Conservation (phyloP, 2,113 vertebrate genomes). For the Tylochromis polylepis region DNA sequence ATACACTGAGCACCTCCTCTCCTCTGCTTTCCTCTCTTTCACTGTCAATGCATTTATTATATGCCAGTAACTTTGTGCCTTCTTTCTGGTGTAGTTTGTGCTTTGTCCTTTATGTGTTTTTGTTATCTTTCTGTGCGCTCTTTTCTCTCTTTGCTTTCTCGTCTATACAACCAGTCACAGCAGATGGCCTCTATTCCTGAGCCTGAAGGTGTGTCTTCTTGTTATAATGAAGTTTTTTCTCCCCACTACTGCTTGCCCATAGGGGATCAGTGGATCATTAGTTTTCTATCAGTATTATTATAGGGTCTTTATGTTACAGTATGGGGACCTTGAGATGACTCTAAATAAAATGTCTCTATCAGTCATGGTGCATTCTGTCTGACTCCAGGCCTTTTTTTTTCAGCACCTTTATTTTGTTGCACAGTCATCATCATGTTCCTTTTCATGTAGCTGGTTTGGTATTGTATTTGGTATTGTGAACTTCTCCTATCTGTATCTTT, state of each 20-base stretch:
- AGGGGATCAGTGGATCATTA: background rate
- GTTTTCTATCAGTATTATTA: background rate
- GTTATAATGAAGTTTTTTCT: background rate
- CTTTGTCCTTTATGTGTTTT: background rate
- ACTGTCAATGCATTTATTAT: background rate
- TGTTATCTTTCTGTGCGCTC: background rate
- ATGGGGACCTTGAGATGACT: background rate
- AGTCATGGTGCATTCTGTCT: background rate
- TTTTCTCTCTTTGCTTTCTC: background rate
- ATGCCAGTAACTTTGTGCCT: background rate
- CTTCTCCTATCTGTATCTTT: constrained; percentile 8
- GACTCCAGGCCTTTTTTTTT: background rate
- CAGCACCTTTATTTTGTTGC: background rate
- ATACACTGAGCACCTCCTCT: background rate
- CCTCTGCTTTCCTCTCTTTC: background rate
- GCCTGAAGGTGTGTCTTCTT: background rate
- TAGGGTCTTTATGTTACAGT: background rate
- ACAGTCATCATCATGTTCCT: background rate
- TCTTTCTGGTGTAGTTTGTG: background rate
- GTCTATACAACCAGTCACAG: background rate
- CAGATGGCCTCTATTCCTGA: background rate
- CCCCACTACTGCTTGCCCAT: background rate
- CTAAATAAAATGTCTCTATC: background rate
- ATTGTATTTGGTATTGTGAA: background rate
- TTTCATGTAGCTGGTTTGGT: background rate